Evolutionary conservation across 2,797 vertebrate species (phyloP), one percentile per base, ranked within the genome.

Genomic region (Micrastur ruficollis): DNA sequence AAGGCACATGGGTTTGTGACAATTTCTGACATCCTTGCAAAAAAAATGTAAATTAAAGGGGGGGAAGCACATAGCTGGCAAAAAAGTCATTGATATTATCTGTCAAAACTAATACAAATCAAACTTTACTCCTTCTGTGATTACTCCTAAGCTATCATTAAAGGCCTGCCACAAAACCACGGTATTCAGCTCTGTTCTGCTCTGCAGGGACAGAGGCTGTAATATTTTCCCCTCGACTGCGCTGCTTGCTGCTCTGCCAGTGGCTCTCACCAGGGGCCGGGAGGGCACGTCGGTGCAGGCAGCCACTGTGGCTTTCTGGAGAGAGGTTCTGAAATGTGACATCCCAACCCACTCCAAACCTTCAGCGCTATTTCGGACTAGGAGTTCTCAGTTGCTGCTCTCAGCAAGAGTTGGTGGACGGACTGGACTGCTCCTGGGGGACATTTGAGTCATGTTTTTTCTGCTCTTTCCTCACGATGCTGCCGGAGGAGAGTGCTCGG

Each of bases 381-480:
- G 32, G 53, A 18, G 7, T 42, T 85, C 46, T 47, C 4, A 1
- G 12, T 18, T 21, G 22, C 34, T 68, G 38, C 58, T 53, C 34
- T n/a, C 58, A 34, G 55, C 42, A 11, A 14, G 65, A 47, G 65
- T 32, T 17, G 49, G 29, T 31, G 22, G 50, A 26, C 14, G 38
- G 56, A 27, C 44, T 8, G 15, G 34, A 11, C 34, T 38, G 34
- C 52, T 72, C 81, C 19, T 0, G 1, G 16, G 25, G 55, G 13
- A 36, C 7, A 4, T 21, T 14, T 42, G 26, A 36, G 56, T 70
- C 38, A 2, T 18, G 11, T 53, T 50, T 82, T 34, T 34, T 71
- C 19, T 2, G 31, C 50, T 47, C 9, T n/a, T 32, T 63, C 65
- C 61, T 67, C 1, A 1, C 5, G 1, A n/a, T 1, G 8, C 65